These are phyloP conservation scores for Siphamia tubifer DNA, from an alignment of 2,113 vertebrate genomes.

Conservation along the genomic window DNA sequence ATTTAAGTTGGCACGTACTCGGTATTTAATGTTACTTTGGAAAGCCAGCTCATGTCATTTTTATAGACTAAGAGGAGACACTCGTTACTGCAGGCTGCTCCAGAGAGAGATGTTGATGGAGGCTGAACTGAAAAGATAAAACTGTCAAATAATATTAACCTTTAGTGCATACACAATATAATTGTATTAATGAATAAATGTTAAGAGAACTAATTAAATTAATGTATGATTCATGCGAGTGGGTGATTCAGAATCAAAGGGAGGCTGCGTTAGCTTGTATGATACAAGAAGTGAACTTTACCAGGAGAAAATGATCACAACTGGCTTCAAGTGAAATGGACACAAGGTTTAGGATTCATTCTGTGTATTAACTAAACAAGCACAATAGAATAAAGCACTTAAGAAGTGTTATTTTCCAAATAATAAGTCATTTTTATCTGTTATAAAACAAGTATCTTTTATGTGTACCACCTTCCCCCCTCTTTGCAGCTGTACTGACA, in stretches of 20 bases:
- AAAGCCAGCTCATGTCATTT: slow-evolving; percentile 15
- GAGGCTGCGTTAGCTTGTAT: neutral
- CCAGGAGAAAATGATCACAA: neutral
- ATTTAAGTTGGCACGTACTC: slow-evolving; percentile 35
- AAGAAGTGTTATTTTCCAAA: too few relatives aligned
- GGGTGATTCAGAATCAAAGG: neutral
- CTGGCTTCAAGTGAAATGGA: neutral
- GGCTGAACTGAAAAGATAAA: neutral
- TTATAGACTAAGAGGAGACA: neutral
- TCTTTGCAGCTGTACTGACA: too few relatives aligned
- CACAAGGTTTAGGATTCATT: neutral
- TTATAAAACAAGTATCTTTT: too few relatives aligned
- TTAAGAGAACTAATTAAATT: slow-evolving; percentile 2
- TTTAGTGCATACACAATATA: neutral
- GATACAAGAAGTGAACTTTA: neutral
- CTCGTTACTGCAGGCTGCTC: neutral
- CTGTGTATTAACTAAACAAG: too few relatives aligned
- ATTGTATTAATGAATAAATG: slow-evolving; percentile 38
- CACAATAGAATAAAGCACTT: too few relatives aligned
- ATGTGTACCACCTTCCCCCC: too few relatives aligned
- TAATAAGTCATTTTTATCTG: too few relatives aligned
- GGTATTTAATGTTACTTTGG: slow-evolving; percentile 27
- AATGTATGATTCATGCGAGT: neutral
- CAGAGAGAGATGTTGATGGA: slow-evolving; percentile 3
- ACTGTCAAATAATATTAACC: slow-evolving; percentile 24